Base-by-base conservation (phyloP, 1,140 invertebrate species). In the Drosophila nikananu region DNA sequence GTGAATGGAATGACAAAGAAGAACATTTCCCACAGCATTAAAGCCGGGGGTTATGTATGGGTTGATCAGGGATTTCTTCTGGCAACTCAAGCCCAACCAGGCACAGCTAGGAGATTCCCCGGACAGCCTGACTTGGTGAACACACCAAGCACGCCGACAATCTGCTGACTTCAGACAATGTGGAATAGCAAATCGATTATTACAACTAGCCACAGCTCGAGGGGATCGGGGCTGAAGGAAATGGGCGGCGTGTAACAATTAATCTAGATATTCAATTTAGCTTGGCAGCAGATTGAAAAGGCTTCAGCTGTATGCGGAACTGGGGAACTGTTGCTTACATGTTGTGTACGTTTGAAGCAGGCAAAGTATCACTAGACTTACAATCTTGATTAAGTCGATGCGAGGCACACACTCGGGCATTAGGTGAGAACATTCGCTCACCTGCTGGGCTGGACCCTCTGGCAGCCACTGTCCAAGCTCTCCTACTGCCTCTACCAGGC, bases 401-500 rank as follows among this genome's bases (percentile, higher is more conserved):
- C 15, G 3, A 48, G 13, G 13, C 21, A 48, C 6, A 13, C 5
- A 13, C 5, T 46, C 7, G 25, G 27, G 6, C 27, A 7, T 30
- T 30, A 30, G 3, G 5, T 27, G 17, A 5, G 9, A 27, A n/a
- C 17, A 30, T 15, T 62, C 46, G 35, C n/a, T n/a, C n/a, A 91
- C 80, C 91, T 95, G 25, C 63, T 95, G 8, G 93, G 93, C n/a
- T 84, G 93, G 65, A 63, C 81, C 30, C 75, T 94, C 35, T 95
- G 94, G 94, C 94, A 95, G 77, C 79, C 94, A 1, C 81, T 94
- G 0, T 93, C 93, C n/a, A 92, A 93, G 60, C 75, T 95, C 0
- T 94, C 94, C 0, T 95, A 94, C 61, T 94, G 93, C 19, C 94
- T 95, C 77, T 95, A 94, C 77, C n/a, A n/a, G n/a, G n/a, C n/a